Evolutionary conservation across 2,797 vertebrate genomes (phyloP).

Genomic region (Menidia menidia): DNA sequence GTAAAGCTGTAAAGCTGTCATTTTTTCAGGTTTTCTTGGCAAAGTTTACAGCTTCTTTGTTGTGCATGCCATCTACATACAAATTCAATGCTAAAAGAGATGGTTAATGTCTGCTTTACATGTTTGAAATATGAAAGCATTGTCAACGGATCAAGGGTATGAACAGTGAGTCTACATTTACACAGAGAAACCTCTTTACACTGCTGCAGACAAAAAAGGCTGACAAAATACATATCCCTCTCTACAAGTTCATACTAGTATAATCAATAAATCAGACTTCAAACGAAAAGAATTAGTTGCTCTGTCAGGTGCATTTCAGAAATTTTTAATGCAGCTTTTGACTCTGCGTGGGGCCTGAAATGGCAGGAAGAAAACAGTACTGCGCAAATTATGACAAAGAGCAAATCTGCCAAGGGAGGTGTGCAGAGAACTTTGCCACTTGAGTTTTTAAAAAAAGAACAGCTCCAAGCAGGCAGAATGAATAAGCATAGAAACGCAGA

Average conservation of each 20-base stretch:
- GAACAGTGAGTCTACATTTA: neutral
- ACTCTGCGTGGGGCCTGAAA: slow-evolving; percentile 53
- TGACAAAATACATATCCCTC: slow-evolving; percentile 5
- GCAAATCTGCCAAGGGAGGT: slow-evolving; percentile 59
- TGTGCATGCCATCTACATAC: neutral
- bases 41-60: too few species aligned
- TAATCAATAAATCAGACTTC: slow-evolving; percentile 58
- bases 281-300: slow-evolving; percentile 53
- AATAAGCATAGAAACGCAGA: slow-evolving; percentile 44
- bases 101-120: neutral
- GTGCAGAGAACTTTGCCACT: slow-evolving; percentile 67
- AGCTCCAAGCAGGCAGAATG: slow-evolving; percentile 39
- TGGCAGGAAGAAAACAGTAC: slow-evolving; percentile 67
- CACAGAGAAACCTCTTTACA: slow-evolving; percentile 32
- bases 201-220: slow-evolving; percentile 18
- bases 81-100: slow-evolving; percentile 1
- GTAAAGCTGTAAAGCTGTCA: too few species aligned
- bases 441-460: slow-evolving; percentile 65
- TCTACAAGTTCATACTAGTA: slow-evolving; percentile 13
- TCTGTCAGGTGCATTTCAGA: slow-evolving; percentile 44
- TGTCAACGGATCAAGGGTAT: neutral
- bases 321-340: slow-evolving; percentile 67
- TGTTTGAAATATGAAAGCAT: slow-evolving; percentile 53
- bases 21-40: too few species aligned
- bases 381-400: slow-evolving; percentile 73